These are phyloP conservation scores for Asteroscopus sphinx DNA, from an alignment of 2,888 invertebrate species.

Conservation along the genomic window DNA sequence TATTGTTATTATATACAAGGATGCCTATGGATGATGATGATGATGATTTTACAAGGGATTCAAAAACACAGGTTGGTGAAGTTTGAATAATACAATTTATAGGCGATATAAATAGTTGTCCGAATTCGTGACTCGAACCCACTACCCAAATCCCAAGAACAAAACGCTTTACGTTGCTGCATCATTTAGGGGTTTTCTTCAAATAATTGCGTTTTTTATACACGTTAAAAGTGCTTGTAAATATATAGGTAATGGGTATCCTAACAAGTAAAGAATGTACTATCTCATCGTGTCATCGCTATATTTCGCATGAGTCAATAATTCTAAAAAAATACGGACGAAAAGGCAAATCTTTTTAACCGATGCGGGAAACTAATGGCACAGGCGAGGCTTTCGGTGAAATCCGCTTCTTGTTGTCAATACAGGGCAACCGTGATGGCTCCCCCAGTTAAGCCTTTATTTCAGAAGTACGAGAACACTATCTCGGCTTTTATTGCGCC, in stretches of 20 bases:
- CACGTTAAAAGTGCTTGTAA: too few relatives aligned
- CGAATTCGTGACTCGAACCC: slow-evolving; percentile 1
- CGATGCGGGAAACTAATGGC: slow-evolving; percentile 89
- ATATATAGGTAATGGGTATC: background rate
- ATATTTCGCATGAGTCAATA: slow-evolving; percentile 84
- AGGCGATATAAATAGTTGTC: too few relatives aligned
- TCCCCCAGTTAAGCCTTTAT: slow-evolving; percentile 88
- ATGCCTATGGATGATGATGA: too few relatives aligned
- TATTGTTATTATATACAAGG: too few relatives aligned
- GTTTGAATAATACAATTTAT: too few relatives aligned
- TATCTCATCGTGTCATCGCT: slow-evolving; percentile 68
- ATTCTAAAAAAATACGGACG: slow-evolving; percentile 84
- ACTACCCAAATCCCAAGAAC: slow-evolving; percentile 1
- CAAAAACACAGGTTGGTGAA: too few relatives aligned
- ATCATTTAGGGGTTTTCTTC: too few relatives aligned
- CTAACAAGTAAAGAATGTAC: slow-evolving; percentile 51
- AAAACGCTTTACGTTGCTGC: background rate
- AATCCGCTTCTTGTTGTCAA: slow-evolving; percentile 90
- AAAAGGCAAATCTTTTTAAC: slow-evolving; percentile 89
- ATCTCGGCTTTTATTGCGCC: slow-evolving; percentile 84
- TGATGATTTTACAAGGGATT: too few relatives aligned
- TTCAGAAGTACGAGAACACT: slow-evolving; percentile 84
- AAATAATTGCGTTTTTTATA: too few relatives aligned
- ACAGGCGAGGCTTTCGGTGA: slow-evolving; percentile 87
- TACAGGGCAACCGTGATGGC: slow-evolving; percentile 87